Percentiles rank a stretch among this genome's conserved stretches.
Evolutionary conservation across 1,140 invertebrate genomes (phyloP).

Genomic region (Philaenus spumarius): DNA sequence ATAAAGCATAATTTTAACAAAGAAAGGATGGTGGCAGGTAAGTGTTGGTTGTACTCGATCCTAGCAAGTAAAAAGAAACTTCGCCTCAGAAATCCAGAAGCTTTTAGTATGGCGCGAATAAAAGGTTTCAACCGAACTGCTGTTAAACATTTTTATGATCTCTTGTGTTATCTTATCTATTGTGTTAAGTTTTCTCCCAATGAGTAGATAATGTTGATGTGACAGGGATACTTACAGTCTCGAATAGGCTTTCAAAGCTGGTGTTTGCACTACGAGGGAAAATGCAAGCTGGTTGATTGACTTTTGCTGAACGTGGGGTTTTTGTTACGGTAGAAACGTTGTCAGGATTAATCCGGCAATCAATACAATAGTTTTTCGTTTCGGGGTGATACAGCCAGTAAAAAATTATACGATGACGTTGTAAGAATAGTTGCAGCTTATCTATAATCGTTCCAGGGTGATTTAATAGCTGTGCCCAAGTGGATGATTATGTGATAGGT

Average conservation of each 20-base stretch:
- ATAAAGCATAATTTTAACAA: not conserved
- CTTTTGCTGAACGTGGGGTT: no score
- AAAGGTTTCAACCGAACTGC: slow-evolving; percentile 6
- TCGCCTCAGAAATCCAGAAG: not conserved
- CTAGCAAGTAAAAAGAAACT: not conserved
- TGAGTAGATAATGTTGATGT: slow-evolving; percentile 39
- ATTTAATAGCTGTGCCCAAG: no score
- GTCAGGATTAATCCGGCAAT: no score
- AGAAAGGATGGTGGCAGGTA: not conserved
- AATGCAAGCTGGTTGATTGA: slow-evolving; percentile 28
- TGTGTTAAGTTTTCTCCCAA: slow-evolving; percentile 2
- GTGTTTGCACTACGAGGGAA: slow-evolving; percentile 37
- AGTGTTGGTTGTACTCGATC: not conserved
- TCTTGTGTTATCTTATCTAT: not conserved
- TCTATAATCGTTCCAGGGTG: no score
- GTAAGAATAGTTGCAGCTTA: no score
- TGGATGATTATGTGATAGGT: no score
- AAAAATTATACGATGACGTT: no score
- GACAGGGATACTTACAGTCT: slow-evolving; percentile 39
- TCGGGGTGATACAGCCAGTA: no score
- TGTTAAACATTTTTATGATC: slow-evolving; percentile 4
- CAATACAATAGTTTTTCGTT: no score
- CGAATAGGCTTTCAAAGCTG: slow-evolving; percentile 37
- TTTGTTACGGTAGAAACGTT: no score
- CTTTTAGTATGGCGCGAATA: not conserved